phyloP scores from a whole-genome alignment of 2,797 vertebrate genomes.

The Tapirus indicus region DNA sequence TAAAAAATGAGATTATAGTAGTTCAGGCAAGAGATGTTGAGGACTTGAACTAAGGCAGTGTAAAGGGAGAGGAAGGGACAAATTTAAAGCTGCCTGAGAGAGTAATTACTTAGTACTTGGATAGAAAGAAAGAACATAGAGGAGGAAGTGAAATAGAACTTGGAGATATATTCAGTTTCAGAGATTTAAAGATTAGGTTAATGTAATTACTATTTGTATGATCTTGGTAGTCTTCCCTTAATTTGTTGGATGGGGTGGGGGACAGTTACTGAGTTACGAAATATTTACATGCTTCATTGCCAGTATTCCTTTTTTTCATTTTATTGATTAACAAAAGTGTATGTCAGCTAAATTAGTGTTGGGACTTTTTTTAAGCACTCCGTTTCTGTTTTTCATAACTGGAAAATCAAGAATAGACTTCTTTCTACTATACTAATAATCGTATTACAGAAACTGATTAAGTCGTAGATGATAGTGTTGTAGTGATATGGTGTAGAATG shows the following conservation, averaged over 20 bases:
- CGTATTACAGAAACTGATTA: background rate
- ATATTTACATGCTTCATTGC: background rate
- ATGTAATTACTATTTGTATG: background rate
- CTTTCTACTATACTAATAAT: background rate
- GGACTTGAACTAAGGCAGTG: background rate
- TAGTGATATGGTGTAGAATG: background rate
- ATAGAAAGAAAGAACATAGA: background rate
- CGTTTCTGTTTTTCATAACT: conserved; percentile 16
- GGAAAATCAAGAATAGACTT: background rate
- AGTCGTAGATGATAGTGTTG: background rate
- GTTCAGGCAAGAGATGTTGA: background rate
- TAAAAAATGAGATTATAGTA: background rate
- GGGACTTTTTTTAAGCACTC: background rate
- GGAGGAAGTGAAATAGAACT: background rate
- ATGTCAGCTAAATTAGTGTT: background rate
- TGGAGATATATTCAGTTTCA: background rate
- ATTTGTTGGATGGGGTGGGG: background rate
- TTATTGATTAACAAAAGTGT: background rate
- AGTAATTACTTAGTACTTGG: background rate
- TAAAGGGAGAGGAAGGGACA: background rate
- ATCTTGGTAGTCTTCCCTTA: background rate
- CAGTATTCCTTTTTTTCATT: background rate
- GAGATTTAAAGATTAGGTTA: background rate
- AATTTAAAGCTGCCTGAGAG: background rate
- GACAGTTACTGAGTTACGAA: background rate